Evolutionary conservation across 2,113 vertebrate genomes (phyloP).

Genomic region (Calidris pugnax): DNA sequence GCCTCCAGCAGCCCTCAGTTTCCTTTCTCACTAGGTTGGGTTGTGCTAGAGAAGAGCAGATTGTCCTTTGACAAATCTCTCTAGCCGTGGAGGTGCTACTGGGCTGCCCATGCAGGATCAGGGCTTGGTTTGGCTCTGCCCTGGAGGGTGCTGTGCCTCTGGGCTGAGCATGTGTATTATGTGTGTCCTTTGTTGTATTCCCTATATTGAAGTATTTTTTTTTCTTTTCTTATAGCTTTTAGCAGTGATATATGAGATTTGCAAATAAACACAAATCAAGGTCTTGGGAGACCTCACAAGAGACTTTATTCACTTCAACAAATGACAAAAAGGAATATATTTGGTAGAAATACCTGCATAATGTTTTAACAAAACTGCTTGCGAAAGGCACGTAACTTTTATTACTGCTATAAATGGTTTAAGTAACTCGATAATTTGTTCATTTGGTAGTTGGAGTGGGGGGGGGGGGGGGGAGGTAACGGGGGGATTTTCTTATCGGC

Average conservation of each 20-base stretch:
- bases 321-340: background rate
- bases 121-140: background rate
- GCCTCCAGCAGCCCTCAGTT: background rate
- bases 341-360: background rate
- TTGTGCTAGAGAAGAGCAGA: background rate
- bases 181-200: background rate
- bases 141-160: background rate
- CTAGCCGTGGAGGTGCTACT: fast-evolving
- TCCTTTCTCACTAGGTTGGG: background rate
- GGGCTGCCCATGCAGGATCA: background rate
- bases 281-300: background rate
- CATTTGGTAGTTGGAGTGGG: background rate
- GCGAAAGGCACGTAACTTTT: background rate
- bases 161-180: background rate
- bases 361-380: background rate
- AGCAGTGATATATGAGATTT: background rate
- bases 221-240: background rate
- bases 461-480: background rate
- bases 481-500: background rate
- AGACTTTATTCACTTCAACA: background rate
- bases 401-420: background rate
- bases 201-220: background rate
- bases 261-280: background rate
- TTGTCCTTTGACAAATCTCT: background rate
- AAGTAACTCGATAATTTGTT: background rate